A percentile compares a stretch with the other conserved stretches of the same genome.
Conservation (phyloP, 2,888 invertebrate genomes). For the Mythimna impura region DNA sequence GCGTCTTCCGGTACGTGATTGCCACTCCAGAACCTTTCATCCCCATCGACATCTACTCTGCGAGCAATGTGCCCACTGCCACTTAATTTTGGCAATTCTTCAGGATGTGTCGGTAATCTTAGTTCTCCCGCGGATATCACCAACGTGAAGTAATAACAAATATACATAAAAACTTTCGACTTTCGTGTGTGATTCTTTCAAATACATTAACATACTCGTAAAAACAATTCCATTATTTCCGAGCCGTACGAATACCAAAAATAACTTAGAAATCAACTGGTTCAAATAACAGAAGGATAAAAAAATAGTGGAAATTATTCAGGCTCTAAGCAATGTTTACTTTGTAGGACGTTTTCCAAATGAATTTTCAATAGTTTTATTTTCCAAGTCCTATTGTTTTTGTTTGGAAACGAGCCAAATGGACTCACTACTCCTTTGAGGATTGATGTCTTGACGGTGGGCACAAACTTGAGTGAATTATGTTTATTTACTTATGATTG, state of each 20-base stretch:
- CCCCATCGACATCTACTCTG: too few relatives aligned
- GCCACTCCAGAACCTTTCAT: too few relatives aligned
- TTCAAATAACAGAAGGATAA: background rate
- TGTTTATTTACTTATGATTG: conserved; percentile 74
- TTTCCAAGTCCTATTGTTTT: conserved; percentile 81
- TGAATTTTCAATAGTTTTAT: conserved; percentile 79
- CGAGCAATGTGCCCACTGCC: too few relatives aligned
- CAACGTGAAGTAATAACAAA: too few relatives aligned
- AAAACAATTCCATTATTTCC: background rate
- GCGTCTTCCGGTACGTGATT: too few relatives aligned
- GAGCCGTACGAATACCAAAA: conserved; percentile 1
- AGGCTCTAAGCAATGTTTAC: conserved; percentile 20
- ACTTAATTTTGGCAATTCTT: too few relatives aligned
- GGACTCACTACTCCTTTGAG: conserved; percentile 77
- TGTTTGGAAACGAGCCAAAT: conserved; percentile 82
- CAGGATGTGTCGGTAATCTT: too few relatives aligned
- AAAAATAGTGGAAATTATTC: conserved; percentile 32
- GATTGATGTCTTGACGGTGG: conserved; percentile 80
- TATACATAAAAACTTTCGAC: too few relatives aligned
- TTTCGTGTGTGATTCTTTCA: background rate
- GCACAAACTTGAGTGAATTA: conserved; percentile 73
- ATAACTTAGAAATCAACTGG: background rate
- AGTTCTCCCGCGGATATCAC: too few relatives aligned
- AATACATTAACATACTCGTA: background rate
- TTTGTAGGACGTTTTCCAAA: conserved; percentile 60